Conservation (phyloP, 1,140 invertebrate species). For the Drosophila ohnishii region DNA sequence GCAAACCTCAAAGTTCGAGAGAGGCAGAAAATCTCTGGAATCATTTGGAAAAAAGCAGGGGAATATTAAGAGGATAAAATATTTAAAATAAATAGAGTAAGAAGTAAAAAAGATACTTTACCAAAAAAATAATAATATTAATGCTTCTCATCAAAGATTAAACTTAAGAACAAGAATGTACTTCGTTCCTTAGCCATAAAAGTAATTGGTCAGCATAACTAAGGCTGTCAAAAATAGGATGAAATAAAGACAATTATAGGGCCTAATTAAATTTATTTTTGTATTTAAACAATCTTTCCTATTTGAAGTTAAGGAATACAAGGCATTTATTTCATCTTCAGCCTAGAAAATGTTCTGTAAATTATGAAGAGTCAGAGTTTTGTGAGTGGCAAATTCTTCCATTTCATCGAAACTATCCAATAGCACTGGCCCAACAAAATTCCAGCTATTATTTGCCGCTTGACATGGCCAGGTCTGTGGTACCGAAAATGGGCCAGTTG, state of each 20-base stretch:
- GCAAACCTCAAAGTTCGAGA: slow-evolving; percentile 17
- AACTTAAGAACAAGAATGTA: background rate
- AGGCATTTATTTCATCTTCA: background rate
- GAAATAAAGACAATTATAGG: background rate
- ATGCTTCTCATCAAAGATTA: background rate
- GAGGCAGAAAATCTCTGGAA: background rate
- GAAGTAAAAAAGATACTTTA: too few species aligned
- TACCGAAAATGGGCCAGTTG: slow-evolving; percentile 28
- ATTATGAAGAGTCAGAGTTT: background rate
- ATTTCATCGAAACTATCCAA: slow-evolving; percentile 19
- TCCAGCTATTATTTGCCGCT: slow-evolving; percentile 24
- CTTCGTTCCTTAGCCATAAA: background rate
- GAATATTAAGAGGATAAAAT: too few species aligned
- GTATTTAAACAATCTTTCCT: background rate
- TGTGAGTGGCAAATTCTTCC: slow-evolving; percentile 15
- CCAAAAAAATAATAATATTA: background rate
- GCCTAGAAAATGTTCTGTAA: background rate
- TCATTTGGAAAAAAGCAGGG: background rate
- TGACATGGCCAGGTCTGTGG: slow-evolving; percentile 27
- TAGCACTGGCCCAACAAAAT: slow-evolving; percentile 1
- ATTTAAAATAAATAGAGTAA: too few species aligned
- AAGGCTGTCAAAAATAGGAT: background rate
- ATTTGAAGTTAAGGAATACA: background rate
- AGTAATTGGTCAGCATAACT: background rate
- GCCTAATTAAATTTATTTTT: background rate